Evolutionary conservation across 2,888 invertebrate genomes (phyloP), one percentile per base, ranked within the genome.

Genomic region (Andrena marginata): DNA sequence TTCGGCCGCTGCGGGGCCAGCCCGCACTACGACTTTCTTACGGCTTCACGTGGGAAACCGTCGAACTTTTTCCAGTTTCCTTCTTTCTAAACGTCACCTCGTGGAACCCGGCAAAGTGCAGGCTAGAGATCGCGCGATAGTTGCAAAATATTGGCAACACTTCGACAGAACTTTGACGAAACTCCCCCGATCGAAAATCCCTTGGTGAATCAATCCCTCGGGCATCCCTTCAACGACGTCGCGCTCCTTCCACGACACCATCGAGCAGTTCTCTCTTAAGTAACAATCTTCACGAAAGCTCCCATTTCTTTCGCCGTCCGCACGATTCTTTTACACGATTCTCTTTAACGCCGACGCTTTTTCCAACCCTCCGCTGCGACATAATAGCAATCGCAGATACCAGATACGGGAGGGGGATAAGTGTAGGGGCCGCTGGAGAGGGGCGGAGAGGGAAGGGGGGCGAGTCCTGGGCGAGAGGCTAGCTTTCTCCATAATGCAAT

Each of bases 401-500:
- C 2, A n/a, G 16, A 49, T 56, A 73, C 49, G 64, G 60, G 64
- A 48, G 69, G 64, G 42, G 31, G 59, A 65, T 63, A 35, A 31
- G 23, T 20, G 2, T 13, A 23, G 31, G 42, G 26, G 31, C 0
- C 23, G 51, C 8, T 10, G 31, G 23, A 16, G 65, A 74, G 31
- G 60, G 56, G 48, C 16, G n/a, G 63, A 63, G 49, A 60, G 70
- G 1, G 26, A 13, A 26, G 54, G 60, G 48, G 73, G 59, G 74
- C 71, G 56, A 56, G 56, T 56, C 23, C 56, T 23, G 23, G 54
- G 56, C 56, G 56, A 56, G 56, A 76, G 85, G 76, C 69, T 68
- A 82, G 89, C 90, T 90, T 90, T 90, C 90, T 88, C 88, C 80
- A 49, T 72, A 71, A 77, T 79, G 87, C 82, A 85, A 80, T 85